Base-by-base conservation (phyloP, 2,797 vertebrate genomes). In the Dromococcyx pavoninus region DNA sequence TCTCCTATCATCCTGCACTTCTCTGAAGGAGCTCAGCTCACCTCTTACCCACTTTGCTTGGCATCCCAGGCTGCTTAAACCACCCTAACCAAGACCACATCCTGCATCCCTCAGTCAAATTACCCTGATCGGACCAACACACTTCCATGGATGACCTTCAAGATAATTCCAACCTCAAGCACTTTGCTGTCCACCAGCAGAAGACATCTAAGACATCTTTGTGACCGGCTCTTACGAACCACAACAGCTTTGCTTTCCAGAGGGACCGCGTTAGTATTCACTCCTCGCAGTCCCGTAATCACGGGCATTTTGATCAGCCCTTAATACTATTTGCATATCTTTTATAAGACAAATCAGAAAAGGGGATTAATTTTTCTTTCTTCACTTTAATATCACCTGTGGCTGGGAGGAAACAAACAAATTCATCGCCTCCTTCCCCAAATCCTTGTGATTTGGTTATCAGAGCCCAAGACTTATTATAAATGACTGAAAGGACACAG, bases 401-500 rank as follows among this genome's bases (percentile, higher is more conserved):
- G 89, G 91, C 91, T 64, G 43, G 69, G 57, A 73, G 39, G 77
- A 93, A 89, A 84, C 86, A 94, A 95, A 94, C 89, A 91, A 88
- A 93, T 33, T 53, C 74, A 35, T 86, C 48, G 50, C 81, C 89
- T 93, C 92, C 89, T 65, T 87, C 69, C 86, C 80, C 93, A 91
- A 56, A 95, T 94, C 93, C 88, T 65, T 10, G 33, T 13, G 69
- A 91, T 94, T 90, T 87, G 74, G 78, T 88, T 95, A 88, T 92
- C 62, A 73, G 70, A 95, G 85, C 80, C 85, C 37, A 33, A 91
- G 85, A 79, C 85, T 86, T 75, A 65, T 50, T 84, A 95, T 83
- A 93, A 85, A 82, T 80, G 77, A 94, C 70, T 82, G 86, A 95
- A 95, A 93, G 89, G 91, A 92, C 75, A 56, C 96, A 91, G 88